Evolutionary conservation across 2,113 vertebrate genomes (phyloP).

Genomic region (Eclectus roratus): DNA sequence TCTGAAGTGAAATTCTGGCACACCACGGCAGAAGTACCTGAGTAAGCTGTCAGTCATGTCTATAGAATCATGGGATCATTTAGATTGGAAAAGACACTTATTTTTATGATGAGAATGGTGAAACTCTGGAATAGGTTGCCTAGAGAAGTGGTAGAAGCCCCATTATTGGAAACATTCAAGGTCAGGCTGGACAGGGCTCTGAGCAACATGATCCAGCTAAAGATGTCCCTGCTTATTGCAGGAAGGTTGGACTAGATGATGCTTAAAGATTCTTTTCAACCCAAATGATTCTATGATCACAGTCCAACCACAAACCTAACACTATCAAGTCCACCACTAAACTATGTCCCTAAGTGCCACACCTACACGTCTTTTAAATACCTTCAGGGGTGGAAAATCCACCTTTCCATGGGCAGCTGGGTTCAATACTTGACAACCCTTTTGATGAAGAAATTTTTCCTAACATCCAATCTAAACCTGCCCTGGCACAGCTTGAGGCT

Average conservation of each 20-base stretch:
- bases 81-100: neutral
- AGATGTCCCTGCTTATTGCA: neutral
- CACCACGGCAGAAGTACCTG: neutral
- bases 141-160: too few species aligned
- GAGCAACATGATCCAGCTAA: neutral
- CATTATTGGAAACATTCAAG: neutral
- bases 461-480: neutral
- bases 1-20: neutral
- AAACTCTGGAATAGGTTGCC: neutral
- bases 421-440: neutral
- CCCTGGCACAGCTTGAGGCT: neutral
- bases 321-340: neutral
- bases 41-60: neutral
- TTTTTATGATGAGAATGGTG: neutral
- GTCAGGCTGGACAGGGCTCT: neutral
- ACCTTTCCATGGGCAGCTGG: neutral
- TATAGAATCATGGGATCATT: neutral
- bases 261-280: neutral
- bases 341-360: neutral
- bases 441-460: neutral
- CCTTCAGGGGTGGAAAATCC: neutral
- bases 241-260: neutral
- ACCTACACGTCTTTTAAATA: neutral
- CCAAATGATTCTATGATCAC: neutral
- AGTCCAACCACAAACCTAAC: neutral